phyloP scores from a whole-genome alignment of 1,140 invertebrate genomes.

The Drosophila pruinosa region DNA sequence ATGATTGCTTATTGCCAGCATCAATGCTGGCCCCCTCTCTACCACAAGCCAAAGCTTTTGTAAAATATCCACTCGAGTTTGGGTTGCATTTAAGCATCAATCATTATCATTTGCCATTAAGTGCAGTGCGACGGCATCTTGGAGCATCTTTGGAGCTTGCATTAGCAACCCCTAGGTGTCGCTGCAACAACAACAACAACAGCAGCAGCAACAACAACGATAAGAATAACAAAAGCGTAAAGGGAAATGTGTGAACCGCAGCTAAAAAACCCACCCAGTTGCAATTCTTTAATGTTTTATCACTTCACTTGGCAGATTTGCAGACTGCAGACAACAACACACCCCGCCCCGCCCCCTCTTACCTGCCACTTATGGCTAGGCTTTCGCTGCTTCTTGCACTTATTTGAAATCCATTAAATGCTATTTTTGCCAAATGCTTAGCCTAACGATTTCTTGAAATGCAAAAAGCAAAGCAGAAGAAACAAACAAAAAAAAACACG shows the following conservation, averaged over 20 bases:
- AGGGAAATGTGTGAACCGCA: background rate
- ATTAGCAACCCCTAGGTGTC: slow-evolving; percentile 73
- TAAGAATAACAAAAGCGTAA: too few species aligned
- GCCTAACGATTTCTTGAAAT: slow-evolving; percentile 11
- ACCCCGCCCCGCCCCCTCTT: background rate
- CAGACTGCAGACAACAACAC: slow-evolving; percentile 5
- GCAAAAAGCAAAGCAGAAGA: background rate
- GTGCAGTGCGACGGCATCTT: slow-evolving; percentile 50
- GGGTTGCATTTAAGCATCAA: slow-evolving; percentile 63
- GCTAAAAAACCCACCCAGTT: slow-evolving; percentile 3
- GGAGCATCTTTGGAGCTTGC: slow-evolving; percentile 29
- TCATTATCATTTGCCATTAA: slow-evolving; percentile 80
- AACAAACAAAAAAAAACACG: background rate
- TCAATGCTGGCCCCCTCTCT: background rate
- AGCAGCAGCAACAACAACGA: background rate
- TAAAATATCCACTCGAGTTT: too few species aligned
- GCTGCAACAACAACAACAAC: slow-evolving; percentile 5
- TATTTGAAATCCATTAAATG: slow-evolving; percentile 76
- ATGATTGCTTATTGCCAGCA: slow-evolving; percentile 68
- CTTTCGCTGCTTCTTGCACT: slow-evolving; percentile 19
- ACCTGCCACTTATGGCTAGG: slow-evolving; percentile 37
- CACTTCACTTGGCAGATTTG: slow-evolving; percentile 61
- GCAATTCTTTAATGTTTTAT: slow-evolving; percentile 76
- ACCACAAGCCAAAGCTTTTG: too few species aligned
- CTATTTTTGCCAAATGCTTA: slow-evolving; percentile 62